Base-by-base conservation (phyloP, 2,888 invertebrate species). In the Drosophila borealis region DNA sequence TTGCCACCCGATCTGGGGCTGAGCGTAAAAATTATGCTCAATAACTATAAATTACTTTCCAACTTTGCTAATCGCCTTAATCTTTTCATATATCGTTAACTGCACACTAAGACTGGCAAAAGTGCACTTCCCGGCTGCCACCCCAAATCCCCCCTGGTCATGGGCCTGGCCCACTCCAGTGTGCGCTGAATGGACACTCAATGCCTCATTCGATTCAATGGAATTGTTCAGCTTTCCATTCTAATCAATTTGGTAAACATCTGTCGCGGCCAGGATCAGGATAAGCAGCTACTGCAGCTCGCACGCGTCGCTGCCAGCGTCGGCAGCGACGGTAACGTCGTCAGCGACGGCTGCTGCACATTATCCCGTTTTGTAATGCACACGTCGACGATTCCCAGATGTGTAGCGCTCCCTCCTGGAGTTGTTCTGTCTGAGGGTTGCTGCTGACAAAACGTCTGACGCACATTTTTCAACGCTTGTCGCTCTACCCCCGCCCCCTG, bases 241-340 rank as follows among this genome's bases (percentile, higher is more conserved):
- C 76, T 87, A 88, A 86, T 86, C 89, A 86, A 86, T 84, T 86
- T 79, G 76, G 81, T 76, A 84, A 86, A 86, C 86, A 86, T 86
- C 86, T 86, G 86, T 88, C 89, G 89, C 50, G 57, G 67, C 64
- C 68, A 46, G 72, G 64, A 70, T 80, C 70, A 68, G 74, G 78
- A 80, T 80, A 80, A 80, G 72, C 79, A 44, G 50, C 62, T 63
- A 37, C 65, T 74, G 62, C 67, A 70, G 48, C 70, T 45, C 70
- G 81, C 87, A 86, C 82, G 78, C 84, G 78, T 73, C 66, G 61
- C 82, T 67, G 76, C 57, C 70, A 56, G 11, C 57, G 45, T 6
- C 13, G 13, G 9, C 42, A 10, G 25, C 69, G 34, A n/a, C 68
- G 54, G 69, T 25, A 25, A 8, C 25, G 6, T 2, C 41, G 17